Evolutionary conservation across 2,113 vertebrate species (phyloP).

Genomic region (Cynoglossus semilaevis): DNA sequence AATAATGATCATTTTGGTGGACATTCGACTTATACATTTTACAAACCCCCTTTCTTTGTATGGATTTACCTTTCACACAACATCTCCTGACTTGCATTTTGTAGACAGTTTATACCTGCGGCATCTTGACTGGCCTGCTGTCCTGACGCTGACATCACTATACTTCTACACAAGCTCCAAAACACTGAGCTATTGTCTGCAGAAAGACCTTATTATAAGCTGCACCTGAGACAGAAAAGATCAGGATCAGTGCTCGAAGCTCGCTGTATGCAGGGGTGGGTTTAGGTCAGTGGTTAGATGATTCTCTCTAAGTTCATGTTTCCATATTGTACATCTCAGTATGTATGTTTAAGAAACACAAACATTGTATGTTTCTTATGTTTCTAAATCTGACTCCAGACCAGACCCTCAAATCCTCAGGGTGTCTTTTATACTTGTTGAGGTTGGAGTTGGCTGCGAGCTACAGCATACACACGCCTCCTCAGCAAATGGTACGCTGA

Average conservation of each 20-base stretch:
- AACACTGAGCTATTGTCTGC: conserved; percentile 39
- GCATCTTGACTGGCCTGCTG: conserved; percentile 10
- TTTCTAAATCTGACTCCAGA: conserved; percentile 38
- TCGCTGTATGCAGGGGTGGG: not conserved
- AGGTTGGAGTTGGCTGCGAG: conserved; percentile 38
- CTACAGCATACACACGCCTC: conserved; percentile 16
- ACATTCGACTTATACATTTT: no score
- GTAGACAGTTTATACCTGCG: conserved; percentile 5
- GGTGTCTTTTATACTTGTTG: conserved; percentile 34
- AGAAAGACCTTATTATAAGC: conserved; percentile 51
- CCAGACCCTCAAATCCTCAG: conserved; percentile 44
- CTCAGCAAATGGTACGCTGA: conserved; percentile 15
- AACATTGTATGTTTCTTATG: no score
- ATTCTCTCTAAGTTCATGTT: conserved; percentile 1
- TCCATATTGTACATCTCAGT: not conserved
- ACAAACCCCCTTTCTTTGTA: no score
- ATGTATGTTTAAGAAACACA: no score
- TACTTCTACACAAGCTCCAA: conserved; percentile 31
- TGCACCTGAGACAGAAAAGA: conserved; percentile 30
- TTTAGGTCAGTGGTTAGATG: not conserved
- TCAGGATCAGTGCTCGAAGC: conserved; percentile 9
- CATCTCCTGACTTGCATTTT: no score
- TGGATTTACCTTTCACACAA: no score
- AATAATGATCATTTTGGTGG: no score
- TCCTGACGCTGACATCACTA: conserved; percentile 28